Evolutionary conservation across 2,113 vertebrate species (phyloP).

Genomic region (Poecile atricapillus): DNA sequence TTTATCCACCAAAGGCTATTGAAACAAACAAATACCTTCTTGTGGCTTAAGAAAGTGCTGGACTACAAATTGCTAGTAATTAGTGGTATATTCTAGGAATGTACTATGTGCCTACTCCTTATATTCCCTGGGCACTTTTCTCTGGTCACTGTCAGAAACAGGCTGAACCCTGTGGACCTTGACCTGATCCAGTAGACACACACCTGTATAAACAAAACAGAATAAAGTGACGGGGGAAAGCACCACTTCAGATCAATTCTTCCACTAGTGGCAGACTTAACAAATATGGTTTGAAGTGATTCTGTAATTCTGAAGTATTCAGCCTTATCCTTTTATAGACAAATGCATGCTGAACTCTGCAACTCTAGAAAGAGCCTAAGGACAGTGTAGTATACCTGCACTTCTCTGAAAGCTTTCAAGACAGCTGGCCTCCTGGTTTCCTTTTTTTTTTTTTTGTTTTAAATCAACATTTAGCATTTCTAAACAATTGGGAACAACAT

Average conservation of each 20-base stretch:
- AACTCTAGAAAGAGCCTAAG: neutral
- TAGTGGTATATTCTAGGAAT: neutral
- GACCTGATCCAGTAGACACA: neutral
- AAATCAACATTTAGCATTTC: neutral
- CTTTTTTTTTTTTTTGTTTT: neutral
- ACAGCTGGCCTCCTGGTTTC: neutral
- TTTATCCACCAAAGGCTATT: neutral
- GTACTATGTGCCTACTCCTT: neutral
- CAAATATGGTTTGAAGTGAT: neutral
- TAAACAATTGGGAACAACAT: neutral
- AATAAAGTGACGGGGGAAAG: neutral
- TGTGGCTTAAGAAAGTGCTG: neutral
- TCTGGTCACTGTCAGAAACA: neutral
- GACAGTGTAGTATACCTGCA: neutral
- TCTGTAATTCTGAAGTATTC: neutral
- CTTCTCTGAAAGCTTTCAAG: neutral
- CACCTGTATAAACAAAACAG: neutral
- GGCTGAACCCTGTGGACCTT: neutral
- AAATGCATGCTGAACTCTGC: neutral
- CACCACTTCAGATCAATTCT: neutral
- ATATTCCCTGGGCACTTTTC: neutral
- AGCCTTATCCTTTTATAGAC: neutral
- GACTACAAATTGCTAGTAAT: neutral
- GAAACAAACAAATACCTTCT: neutral
- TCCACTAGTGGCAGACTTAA: neutral